Percentiles rank a stretch among this genome's conserved stretches.
Conservation (phyloP, 1,140 invertebrate genomes). For the Glossosoma conforme region DNA sequence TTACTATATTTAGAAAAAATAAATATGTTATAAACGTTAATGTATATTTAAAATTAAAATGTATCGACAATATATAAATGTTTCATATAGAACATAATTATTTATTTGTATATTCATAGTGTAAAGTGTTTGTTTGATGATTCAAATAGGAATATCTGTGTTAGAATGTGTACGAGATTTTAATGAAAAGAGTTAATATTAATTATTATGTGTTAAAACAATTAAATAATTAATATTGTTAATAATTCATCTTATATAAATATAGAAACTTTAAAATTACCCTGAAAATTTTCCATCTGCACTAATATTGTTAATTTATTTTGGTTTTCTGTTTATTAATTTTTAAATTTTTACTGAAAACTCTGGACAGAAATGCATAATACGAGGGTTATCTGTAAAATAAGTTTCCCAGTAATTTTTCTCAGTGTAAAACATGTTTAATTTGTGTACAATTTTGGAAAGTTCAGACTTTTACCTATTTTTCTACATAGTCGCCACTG, state of each 20-base stretch:
- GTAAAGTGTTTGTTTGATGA: slow-evolving; percentile 1
- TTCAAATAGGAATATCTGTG: background rate
- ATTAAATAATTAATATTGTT: slow-evolving; percentile 1
- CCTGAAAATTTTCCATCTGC: background rate
- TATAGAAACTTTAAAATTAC: background rate
- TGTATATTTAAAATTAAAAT: background rate
- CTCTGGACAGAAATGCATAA: no score
- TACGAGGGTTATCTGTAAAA: no score
- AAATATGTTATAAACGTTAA: background rate
- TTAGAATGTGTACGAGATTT: background rate
- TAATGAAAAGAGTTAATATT: background rate
- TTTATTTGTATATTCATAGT: slow-evolving; percentile 1
- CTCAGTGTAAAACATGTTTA: no score
- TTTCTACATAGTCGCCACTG: no score
- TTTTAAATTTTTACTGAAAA: background rate
- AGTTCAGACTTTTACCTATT: no score
- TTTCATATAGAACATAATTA: background rate
- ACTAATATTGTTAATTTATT: background rate
- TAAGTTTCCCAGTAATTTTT: no score
- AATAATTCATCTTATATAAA: background rate
- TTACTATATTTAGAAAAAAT: background rate
- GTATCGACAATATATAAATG: slow-evolving; percentile 1
- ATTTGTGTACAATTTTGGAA: no score
- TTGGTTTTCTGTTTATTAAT: background rate
- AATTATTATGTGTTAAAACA: background rate